Evolutionary conservation across 2,797 vertebrate species (phyloP).

Genomic region (Rhinoraja longicauda): DNA sequence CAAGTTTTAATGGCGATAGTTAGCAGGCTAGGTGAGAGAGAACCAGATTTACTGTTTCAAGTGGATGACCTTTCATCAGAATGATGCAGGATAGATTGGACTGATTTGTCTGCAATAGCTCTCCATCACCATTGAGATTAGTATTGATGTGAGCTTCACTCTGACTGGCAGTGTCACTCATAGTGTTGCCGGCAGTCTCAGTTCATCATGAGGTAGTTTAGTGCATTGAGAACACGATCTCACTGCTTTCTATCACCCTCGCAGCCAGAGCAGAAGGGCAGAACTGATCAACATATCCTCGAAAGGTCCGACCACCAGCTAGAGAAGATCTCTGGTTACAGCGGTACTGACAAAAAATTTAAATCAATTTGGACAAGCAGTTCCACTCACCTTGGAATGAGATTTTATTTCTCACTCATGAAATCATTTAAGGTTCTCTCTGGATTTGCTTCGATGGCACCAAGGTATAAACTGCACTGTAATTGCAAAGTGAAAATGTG

Average conservation of each 20-base stretch:
- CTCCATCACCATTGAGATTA: neutral
- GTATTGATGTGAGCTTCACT: neutral
- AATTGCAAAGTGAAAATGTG: neutral
- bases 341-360: neutral
- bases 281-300: neutral
- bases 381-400: neutral
- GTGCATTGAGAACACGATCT: neutral
- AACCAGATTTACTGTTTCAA: neutral
- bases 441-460: neutral
- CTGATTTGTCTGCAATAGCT: neutral
- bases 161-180: neutral
- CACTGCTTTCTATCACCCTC: neutral
- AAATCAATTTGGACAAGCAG: neutral
- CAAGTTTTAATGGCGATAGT: neutral
- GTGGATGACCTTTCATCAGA: neutral
- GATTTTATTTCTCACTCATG: constrained; percentile 2
- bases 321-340: neutral
- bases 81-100: neutral
- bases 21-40: neutral
- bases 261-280: neutral
- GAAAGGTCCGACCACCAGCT: neutral
- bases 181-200: neutral
- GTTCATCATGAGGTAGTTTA: neutral
- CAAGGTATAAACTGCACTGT: neutral
- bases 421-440: neutral